A percentile compares a stretch with the other conserved stretches of the same genome.
Evolutionary conservation across 2,797 vertebrate species (phyloP).

Genomic region (Epinephelus malabaricus): DNA sequence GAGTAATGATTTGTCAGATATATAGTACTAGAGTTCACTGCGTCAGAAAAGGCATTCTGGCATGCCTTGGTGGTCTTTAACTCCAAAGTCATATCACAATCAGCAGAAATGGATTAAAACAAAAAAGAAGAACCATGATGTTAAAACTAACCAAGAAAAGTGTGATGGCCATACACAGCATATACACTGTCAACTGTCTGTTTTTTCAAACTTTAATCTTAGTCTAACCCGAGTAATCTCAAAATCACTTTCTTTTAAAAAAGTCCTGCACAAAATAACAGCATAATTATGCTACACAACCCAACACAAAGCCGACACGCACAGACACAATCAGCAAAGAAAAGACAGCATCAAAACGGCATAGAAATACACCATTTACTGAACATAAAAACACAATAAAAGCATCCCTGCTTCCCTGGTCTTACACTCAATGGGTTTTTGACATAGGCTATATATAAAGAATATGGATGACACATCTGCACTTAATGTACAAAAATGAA

Average conservation of each 20-base stretch:
- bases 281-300: neutral
- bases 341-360: conserved; percentile 5
- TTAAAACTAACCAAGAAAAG: neutral
- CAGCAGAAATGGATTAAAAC: neutral
- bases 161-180: too few relatives aligned
- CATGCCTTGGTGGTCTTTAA: conserved; percentile 15
- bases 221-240: conserved; percentile 6
- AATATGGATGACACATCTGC: too few relatives aligned
- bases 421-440: too few relatives aligned
- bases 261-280: neutral
- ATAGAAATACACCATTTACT: conserved; percentile 37
- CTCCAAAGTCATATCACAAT: neutral
- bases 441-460: too few relatives aligned
- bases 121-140: neutral
- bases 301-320: neutral
- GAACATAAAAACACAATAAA: conserved; percentile 32
- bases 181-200: neutral
- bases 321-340: neutral
- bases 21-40: neutral
- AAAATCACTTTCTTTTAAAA: neutral
- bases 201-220: neutral
- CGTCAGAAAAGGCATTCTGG: conserved; percentile 10
- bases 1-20: neutral
- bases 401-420: neutral
- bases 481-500: too few relatives aligned